Conservation (phyloP, 1,140 invertebrate species). For the Dreissena polymorpha region DNA sequence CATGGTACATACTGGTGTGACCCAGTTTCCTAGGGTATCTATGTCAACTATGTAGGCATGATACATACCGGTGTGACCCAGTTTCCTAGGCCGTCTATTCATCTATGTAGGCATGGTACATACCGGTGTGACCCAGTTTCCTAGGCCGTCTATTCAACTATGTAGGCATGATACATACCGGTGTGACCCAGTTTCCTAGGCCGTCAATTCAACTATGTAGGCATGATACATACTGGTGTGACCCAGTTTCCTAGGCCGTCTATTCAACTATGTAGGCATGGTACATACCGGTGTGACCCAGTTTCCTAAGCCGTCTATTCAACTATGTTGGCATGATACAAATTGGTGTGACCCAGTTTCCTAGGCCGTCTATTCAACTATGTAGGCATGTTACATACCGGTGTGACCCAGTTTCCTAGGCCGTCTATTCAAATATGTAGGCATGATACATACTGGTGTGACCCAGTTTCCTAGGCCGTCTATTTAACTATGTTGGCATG, state of each 20-base stretch:
- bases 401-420: slow-evolving; percentile 76
- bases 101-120: slow-evolving; percentile 78
- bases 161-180: slow-evolving; percentile 78
- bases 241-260: slow-evolving; percentile 75
- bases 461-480: slow-evolving; percentile 75
- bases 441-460: slow-evolving; percentile 79
- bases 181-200: slow-evolving; percentile 76
- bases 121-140: slow-evolving; percentile 77
- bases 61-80: slow-evolving; percentile 80
- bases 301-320: slow-evolving; percentile 76
- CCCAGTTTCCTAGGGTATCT: slow-evolving; percentile 75
- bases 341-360: slow-evolving; percentile 77
- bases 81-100: slow-evolving; percentile 76
- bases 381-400: slow-evolving; percentile 78
- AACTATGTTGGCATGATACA: slow-evolving; percentile 78
- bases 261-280: slow-evolving; percentile 78
- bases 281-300: slow-evolving; percentile 80
- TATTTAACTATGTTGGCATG: slow-evolving; percentile 77
- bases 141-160: slow-evolving; percentile 77
- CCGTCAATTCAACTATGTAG: slow-evolving; percentile 77
- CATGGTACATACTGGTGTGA: slow-evolving; percentile 79
- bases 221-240: slow-evolving; percentile 79
- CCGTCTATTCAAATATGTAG: slow-evolving; percentile 77
- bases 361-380: slow-evolving; percentile 77
- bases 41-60: slow-evolving; percentile 78